Evolutionary conservation across 1,140 invertebrate genomes (phyloP).

Genomic region (Pseudomyrmex flavicornis): DNA sequence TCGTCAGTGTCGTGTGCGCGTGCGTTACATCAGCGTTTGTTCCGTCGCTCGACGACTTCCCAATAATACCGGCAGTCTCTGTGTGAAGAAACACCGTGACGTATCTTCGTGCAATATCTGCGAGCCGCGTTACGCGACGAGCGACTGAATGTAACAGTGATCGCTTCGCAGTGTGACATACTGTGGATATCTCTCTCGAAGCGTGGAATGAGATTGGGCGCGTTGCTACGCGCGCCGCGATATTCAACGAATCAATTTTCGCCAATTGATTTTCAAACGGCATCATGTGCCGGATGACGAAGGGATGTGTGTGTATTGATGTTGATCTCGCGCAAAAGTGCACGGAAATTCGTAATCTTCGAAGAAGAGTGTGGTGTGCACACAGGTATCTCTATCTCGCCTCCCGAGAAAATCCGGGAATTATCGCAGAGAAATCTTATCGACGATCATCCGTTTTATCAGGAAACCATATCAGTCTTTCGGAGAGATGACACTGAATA

Average conservation of each 20-base stretch:
- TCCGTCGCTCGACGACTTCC: neutral
- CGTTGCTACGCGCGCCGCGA: neutral
- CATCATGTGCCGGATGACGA: neutral
- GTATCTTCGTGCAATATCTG: neutral
- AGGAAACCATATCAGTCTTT: neutral
- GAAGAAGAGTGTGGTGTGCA: neutral
- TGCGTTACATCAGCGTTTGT: conserved; percentile 65
- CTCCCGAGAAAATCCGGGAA: neutral
- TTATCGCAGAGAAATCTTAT: conserved; percentile 25
- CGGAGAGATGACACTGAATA: neutral
- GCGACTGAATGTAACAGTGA: neutral
- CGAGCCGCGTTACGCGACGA: neutral
- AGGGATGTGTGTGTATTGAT: neutral
- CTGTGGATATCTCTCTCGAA: neutral
- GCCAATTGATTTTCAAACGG: neutral
- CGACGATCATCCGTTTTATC: conserved; percentile 10
- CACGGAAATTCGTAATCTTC: neutral
- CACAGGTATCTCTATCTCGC: neutral
- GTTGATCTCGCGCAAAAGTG: neutral
- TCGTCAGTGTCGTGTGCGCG: conserved; percentile 30
- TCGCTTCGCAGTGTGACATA: neutral
- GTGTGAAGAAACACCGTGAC: neutral
- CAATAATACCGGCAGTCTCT: neutral
- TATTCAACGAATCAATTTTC: conserved; percentile 6
- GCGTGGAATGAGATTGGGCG: neutral